These are phyloP conservation scores for Megalurothrips usitatus DNA, from an alignment of 2,888 invertebrate species.

Conservation along the genomic window DNA sequence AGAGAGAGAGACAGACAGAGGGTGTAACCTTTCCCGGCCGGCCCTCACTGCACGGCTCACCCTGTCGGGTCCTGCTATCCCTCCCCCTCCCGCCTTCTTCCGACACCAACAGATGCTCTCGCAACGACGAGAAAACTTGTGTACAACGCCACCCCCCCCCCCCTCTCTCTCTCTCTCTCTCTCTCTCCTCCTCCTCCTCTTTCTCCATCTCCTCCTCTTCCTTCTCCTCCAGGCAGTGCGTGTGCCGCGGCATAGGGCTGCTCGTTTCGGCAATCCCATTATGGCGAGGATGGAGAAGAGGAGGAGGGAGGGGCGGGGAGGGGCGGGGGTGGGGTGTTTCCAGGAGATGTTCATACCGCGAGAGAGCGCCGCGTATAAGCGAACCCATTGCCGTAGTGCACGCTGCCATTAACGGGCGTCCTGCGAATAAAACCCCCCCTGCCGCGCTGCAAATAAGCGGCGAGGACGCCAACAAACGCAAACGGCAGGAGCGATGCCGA, in stretches of 20 bases:
- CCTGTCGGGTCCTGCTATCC: not conserved
- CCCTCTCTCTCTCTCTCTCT: not conserved
- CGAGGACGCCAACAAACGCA: not conserved
- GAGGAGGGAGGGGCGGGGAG: not conserved
- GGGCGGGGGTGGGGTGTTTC: not conserved
- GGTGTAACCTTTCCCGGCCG: not conserved
- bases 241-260: not conserved
- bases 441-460: not conserved
- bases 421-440: not conserved
- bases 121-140: slow-evolving; percentile 17
- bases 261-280: slow-evolving; percentile 22
- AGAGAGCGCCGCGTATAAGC: not conserved
- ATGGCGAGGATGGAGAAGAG: not conserved
- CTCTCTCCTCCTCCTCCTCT: not conserved
- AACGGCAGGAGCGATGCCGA: not conserved
- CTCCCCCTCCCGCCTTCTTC: not conserved
- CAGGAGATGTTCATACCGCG: slow-evolving; percentile 16
- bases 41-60: not conserved
- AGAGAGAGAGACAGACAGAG: too few relatives aligned
- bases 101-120: not conserved
- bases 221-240: not conserved
- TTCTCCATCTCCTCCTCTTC: not conserved
- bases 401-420: slow-evolving; percentile 3
- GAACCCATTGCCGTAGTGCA: slow-evolving; percentile 6
- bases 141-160: not conserved